These are phyloP conservation scores for Pteruthius melanotis DNA, from an alignment of 2,113 vertebrate genomes.

Conservation along the genomic window DNA sequence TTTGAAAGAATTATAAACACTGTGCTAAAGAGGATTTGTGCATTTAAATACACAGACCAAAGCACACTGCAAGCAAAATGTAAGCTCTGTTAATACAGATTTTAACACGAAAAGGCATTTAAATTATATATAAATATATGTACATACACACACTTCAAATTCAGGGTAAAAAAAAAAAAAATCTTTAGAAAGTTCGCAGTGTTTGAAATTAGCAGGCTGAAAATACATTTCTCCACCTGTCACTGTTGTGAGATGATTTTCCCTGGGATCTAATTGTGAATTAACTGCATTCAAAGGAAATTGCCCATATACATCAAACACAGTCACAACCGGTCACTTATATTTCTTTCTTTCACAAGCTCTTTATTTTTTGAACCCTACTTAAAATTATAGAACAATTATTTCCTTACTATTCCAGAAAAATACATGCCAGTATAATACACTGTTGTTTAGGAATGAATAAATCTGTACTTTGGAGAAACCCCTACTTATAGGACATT, in stretches of 20 bases:
- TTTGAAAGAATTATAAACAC: not conserved
- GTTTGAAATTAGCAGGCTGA: not conserved
- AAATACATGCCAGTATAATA: conserved; percentile 41
- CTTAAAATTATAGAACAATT: not conserved
- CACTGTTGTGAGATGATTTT: not conserved
- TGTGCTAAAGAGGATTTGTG: not conserved
- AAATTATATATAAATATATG: not conserved
- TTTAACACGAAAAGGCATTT: not conserved
- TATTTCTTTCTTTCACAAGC: not conserved
- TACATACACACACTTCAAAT: not conserved
- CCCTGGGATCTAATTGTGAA: not conserved
- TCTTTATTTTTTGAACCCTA: conserved; percentile 4
- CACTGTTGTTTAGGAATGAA: conserved; percentile 60
- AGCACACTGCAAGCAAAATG: not conserved
- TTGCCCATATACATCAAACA: not conserved
- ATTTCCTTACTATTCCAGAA: conserved; percentile 8
- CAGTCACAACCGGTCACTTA: not conserved
- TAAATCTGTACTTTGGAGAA: conserved; percentile 72
- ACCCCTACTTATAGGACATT: conserved; percentile 67
- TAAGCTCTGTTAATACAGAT: not conserved
- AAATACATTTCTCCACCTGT: not conserved
- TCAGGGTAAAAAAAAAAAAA: not conserved
- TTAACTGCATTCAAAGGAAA: not conserved
- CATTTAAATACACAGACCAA: not conserved
- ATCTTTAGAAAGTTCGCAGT: not conserved